These are phyloP conservation scores for Calonectris borealis DNA, from an alignment of 2,113 vertebrate genomes.

Conservation along the genomic window DNA sequence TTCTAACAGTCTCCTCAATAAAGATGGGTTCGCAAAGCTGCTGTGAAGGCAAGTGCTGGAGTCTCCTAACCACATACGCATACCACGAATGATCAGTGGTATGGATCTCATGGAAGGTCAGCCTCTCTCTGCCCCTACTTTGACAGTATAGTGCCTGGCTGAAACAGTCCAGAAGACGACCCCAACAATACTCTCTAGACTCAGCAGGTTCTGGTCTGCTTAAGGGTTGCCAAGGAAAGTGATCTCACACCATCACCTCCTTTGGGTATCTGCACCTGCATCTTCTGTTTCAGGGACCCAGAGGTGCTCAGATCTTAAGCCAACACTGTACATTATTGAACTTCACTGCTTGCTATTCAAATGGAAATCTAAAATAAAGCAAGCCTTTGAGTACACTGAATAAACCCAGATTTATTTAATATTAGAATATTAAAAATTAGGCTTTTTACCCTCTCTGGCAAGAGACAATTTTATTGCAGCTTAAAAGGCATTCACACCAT, in stretches of 20 bases:
- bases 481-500: not conserved
- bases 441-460: not conserved
- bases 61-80: not conserved
- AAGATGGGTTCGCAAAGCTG: not conserved
- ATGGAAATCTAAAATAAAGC: not conserved
- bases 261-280: not conserved
- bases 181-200: not conserved
- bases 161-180: not conserved
- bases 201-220: not conserved
- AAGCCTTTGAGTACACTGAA: not conserved
- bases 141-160: accelerated
- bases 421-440: not conserved
- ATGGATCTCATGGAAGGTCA: not conserved
- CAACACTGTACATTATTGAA: not conserved
- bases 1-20: not conserved
- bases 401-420: not conserved
- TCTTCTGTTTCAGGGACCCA: not conserved
- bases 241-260: not conserved
- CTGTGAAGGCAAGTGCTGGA: not conserved
- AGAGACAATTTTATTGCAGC: not conserved
- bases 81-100: no score
- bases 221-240: not conserved
- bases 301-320: not conserved
- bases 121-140: not conserved
- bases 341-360: not conserved